phyloP scores from a whole-genome alignment of 2,888 invertebrate species.

The Ophioninae sp. region DNA sequence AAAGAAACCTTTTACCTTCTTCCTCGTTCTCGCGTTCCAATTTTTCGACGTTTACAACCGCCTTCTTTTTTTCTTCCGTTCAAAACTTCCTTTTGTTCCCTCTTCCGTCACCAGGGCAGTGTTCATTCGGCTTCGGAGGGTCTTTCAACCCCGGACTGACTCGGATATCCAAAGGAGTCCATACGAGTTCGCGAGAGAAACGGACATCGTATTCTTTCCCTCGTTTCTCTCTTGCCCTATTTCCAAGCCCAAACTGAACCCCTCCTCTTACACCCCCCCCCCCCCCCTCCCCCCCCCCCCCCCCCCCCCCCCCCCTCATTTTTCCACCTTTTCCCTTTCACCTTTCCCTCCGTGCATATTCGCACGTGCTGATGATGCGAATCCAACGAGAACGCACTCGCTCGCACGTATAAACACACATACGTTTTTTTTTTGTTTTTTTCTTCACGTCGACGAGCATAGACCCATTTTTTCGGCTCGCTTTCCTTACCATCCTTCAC shows the following conservation, averaged over 20 bases:
- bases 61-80: neutral
- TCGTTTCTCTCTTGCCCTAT: no score
- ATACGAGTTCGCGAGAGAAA: conserved; percentile 27
- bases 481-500: conserved; percentile 38
- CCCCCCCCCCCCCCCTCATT: neutral
- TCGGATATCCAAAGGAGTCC: conserved; percentile 11
- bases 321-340: neutral
- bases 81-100: neutral
- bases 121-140: conserved; percentile 14
- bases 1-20: neutral
- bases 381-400: neutral
- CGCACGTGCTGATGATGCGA: neutral
- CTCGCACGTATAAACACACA: neutral
- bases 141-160: conserved; percentile 18
- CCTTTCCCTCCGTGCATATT: conserved; percentile 20
- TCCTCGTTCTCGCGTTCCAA: neutral
- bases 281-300: neutral
- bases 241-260: no score
- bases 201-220: neutral
- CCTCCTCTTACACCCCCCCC: neutral
- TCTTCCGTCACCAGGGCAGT: neutral
- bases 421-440: no score
- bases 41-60: neutral
- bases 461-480: conserved; percentile 34
- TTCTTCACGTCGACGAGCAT: neutral